Evolutionary conservation across 1,140 invertebrate species (phyloP).

Genomic region (Leptinotarsa texana): DNA sequence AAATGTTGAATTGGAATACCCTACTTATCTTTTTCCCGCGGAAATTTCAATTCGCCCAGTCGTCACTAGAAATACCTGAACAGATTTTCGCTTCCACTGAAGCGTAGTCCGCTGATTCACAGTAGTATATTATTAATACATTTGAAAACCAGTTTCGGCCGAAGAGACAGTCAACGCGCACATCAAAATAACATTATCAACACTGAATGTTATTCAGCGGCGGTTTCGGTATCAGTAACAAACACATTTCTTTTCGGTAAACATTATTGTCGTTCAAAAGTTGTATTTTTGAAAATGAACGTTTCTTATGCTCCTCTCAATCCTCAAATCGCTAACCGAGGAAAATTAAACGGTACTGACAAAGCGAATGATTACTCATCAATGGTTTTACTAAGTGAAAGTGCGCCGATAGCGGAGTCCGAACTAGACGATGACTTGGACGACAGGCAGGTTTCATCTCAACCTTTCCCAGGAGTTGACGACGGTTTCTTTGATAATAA

Average conservation of each 20-base stretch:
- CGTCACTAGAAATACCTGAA: not conserved
- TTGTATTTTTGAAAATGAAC: not conserved
- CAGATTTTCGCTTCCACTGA: not conserved
- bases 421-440: constrained; percentile 6
- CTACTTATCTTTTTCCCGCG: not conserved
- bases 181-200: not conserved
- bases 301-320: not conserved
- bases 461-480: no score
- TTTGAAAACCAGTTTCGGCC: not conserved
- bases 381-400: not conserved
- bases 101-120: not conserved
- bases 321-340: not conserved
- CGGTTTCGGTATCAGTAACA: not conserved
- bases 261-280: no score
- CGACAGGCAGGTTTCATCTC: not conserved
- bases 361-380: not conserved
- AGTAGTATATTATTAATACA: not conserved
- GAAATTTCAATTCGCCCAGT: not conserved
- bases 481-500: not conserved
- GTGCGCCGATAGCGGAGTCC: constrained; percentile 15
- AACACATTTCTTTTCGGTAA: not conserved
- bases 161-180: not conserved
- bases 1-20: no score
- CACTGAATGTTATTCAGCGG: not conserved
- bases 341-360: not conserved